phyloP scores from a whole-genome alignment of 2,113 vertebrate genomes.

The Lepus americanus region DNA sequence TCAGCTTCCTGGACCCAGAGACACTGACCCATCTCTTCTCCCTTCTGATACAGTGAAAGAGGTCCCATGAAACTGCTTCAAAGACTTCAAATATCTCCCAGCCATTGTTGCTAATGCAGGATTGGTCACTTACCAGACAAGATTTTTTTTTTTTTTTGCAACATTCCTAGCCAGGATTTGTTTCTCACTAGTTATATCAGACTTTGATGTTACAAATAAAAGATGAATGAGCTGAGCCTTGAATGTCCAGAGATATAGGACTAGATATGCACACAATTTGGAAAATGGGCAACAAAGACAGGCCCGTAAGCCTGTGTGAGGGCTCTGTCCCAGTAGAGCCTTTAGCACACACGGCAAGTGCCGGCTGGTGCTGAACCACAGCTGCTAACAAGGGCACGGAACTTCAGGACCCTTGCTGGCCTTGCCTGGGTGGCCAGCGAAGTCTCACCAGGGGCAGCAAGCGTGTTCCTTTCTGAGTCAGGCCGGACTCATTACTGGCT shows the following conservation, averaged over 20 bases:
- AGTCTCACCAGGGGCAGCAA: not conserved
- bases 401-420: not conserved
- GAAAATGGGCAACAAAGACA: not conserved
- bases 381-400: not conserved
- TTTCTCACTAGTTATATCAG: not conserved
- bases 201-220: constrained; percentile 49
- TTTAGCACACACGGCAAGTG: fast-evolving
- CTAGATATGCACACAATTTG: not conserved
- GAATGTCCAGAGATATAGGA: not conserved
- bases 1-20: not conserved
- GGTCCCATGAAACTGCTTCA: not conserved
- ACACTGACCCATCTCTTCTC: not conserved
- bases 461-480: not conserved
- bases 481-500: not conserved
- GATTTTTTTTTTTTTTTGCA: not conserved
- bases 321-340: not conserved
- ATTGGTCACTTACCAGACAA: not conserved
- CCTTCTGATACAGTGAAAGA: not conserved
- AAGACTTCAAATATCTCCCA: not conserved
- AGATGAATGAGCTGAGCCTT: not conserved
- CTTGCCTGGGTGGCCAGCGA: not conserved
- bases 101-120: not conserved
- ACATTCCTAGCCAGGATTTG: not conserved
- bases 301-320: not conserved
- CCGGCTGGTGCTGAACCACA: not conserved